Evolutionary conservation across 2,113 vertebrate genomes (phyloP), one percentile per base, ranked within the genome.

Genomic region (Tympanuchus pallidicinctus): DNA sequence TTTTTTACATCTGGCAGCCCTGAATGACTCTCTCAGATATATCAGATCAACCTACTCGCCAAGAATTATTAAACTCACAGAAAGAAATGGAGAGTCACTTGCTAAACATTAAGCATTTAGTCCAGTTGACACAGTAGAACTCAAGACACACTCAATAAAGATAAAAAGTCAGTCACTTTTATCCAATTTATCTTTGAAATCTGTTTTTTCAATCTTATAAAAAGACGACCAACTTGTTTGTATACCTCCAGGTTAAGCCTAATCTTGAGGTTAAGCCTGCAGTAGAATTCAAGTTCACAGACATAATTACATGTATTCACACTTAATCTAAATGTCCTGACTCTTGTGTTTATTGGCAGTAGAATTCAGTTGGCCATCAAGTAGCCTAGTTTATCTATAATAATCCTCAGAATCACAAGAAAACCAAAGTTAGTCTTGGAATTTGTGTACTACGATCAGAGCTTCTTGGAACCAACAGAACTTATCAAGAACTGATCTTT

Each of bases 151-250:
- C 15, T 73, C 60, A 76, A 6, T 16, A 32, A 76, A 86, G 22
- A 54, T 8, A 59, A 75, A 36, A 88, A 63, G 57, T 72, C 64
- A 75, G 36, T 28, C 6, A n/a, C 3, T 57, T 76, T 8, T 28
- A 40, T 65, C 4, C 6, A 69, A 30, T 72, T 75, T 66, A 18
- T 38, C 17, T 40, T 54, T 42, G 8, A 11, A 6, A 28, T 12
- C 1, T 25, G 47, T 82, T 84, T 63, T 54, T 32, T 54, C 50
- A 60, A 0, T 20, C 30, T 77, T 38, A 65, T 28, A 45, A 85
- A 72, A 48, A 11, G 0, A 1, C 13, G 10, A 87, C 32, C 19
- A 3, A 75, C 1, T 16, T 54, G 7, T 3, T 20, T 38, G 0
- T 66, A 43, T 12, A 42, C 82, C 65, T 78, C 19, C 56, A 83